Evolutionary conservation across 2,113 vertebrate species (phyloP).

Genomic region (Reinhardtius hippoglossoides): DNA sequence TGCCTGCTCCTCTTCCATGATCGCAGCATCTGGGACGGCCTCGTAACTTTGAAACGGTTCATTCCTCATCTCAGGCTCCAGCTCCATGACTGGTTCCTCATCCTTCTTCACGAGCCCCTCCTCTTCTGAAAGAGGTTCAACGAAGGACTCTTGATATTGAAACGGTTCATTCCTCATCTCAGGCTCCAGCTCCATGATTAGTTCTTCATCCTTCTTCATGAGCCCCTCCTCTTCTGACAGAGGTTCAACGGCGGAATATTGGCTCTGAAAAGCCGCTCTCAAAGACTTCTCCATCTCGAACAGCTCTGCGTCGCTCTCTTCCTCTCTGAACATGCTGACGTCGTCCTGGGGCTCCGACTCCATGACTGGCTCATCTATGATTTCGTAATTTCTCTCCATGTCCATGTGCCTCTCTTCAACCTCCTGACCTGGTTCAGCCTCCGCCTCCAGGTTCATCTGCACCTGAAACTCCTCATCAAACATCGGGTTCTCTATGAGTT

Average conservation of each 20-base stretch:
- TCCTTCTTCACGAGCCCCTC: background rate
- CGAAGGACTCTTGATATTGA: too few relatives aligned
- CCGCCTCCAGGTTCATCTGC: background rate
- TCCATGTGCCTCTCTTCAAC: conserved; percentile 17
- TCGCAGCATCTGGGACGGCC: background rate
- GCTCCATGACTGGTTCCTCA: conserved; percentile 32
- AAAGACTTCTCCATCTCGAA: background rate
- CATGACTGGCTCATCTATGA: background rate
- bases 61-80: conserved; percentile 30
- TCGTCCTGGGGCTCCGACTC: background rate
- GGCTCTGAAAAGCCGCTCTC: background rate
- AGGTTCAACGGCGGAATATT: background rate
- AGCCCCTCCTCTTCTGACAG: conserved; percentile 5
- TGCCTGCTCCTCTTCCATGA: conserved; percentile 20
- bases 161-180: too few relatives aligned
- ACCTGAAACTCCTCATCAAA: conserved; percentile 1
- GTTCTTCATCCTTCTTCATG: background rate
- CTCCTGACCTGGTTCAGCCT: background rate
- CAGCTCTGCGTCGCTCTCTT: background rate
- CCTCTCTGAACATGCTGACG: background rate
- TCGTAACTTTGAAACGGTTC: background rate
- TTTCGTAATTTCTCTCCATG: conserved; percentile 2
- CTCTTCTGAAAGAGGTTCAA: too few relatives aligned
- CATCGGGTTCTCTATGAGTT: background rate
- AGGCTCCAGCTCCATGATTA: too few relatives aligned